phyloP scores from a whole-genome alignment of 2,888 invertebrate species.

The Dynastes maya region DNA sequence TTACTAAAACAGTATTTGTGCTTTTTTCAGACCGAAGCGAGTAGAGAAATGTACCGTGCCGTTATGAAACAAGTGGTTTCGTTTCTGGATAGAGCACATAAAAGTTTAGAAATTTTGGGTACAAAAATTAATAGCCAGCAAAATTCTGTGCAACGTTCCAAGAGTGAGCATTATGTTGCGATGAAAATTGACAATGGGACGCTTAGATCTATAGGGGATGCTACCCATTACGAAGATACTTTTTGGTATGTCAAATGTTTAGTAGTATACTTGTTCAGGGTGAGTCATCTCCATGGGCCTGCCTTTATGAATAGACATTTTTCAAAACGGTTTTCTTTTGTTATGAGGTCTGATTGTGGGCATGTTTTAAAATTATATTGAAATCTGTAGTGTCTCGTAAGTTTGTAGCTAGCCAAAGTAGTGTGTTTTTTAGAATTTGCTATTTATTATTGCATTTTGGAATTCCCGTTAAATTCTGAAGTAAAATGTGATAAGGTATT shows the following conservation, averaged over 20 bases:
- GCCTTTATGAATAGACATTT: background rate
- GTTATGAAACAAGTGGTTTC: constrained; percentile 81
- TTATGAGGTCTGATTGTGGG: too few relatives aligned
- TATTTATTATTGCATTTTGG: too few relatives aligned
- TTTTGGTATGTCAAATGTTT: constrained; percentile 42
- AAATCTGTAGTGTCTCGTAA: too few relatives aligned
- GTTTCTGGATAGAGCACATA: constrained; percentile 80
- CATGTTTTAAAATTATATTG: too few relatives aligned
- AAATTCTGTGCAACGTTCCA: constrained; percentile 69
- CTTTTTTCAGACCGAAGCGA: constrained; percentile 77
- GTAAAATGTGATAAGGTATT: too few relatives aligned
- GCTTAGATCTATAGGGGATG: constrained; percentile 47
- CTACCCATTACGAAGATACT: constrained; percentile 40
- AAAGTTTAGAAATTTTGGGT: constrained; percentile 75
- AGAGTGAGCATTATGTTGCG: constrained; percentile 72
- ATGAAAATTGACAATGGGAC: constrained; percentile 55
- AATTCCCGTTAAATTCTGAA: too few relatives aligned
- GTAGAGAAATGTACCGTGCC: constrained; percentile 82
- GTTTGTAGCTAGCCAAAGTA: too few relatives aligned
- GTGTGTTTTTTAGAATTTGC: too few relatives aligned
- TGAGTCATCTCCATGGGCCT: too few relatives aligned
- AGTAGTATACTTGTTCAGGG: too few relatives aligned
- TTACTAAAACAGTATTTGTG: constrained; percentile 7
- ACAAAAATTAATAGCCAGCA: constrained; percentile 65
- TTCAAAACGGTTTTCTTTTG: background rate